Base-by-base conservation (phyloP, 2,888 invertebrate species). In the Ethmia dodecea region DNA sequence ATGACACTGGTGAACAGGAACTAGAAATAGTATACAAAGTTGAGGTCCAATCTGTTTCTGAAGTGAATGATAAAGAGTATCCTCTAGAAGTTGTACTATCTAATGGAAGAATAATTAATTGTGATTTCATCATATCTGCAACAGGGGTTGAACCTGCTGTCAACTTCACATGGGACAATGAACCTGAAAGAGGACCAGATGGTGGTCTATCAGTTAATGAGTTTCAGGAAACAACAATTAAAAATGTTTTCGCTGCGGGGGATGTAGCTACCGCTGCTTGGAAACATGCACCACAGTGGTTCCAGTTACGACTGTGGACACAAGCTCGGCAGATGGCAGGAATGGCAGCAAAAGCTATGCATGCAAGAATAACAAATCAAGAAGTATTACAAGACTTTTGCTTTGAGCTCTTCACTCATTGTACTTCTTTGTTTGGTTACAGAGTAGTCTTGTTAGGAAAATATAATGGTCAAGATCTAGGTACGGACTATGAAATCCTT, bases 311-410 rank as follows among this genome's bases (percentile, higher is more conserved):
- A 39, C 77, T 99, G 20, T 99, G 99, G 99, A 96, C 97, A 0
- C 99, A 99, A 79, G 99, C 99, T 0, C 87, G 97, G 35, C 98
- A 98, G 78, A 98, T 98, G 98, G 99, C 98, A 6, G 89, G 90
- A 35, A 97, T 96, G 88, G 97, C 95, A 13, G 98, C 96, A 0
- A 94, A 94, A 69, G 91, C 93, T 37, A 98, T 99, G 95, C 89
- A 90, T 42, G 90, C 89, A 0, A 77, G 77, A 43, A 61, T 88
- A 5, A 87, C 74, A 8, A 83, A 88, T 5, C 90, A 94, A 72
- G 86, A 88, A 45, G 87, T 94, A 9, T 78, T 92, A 36, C 94
- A 93, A 77, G 99, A 99, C 72, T 97, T 99, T 71, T 96, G 96
- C 68, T 99, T 99, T 83, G 99, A 99, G 79, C 77, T 99, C 20